Evolutionary conservation across 2,797 vertebrate species (phyloP), one percentile per base, ranked within the genome.

Genomic region (Enteromius viviparus): DNA sequence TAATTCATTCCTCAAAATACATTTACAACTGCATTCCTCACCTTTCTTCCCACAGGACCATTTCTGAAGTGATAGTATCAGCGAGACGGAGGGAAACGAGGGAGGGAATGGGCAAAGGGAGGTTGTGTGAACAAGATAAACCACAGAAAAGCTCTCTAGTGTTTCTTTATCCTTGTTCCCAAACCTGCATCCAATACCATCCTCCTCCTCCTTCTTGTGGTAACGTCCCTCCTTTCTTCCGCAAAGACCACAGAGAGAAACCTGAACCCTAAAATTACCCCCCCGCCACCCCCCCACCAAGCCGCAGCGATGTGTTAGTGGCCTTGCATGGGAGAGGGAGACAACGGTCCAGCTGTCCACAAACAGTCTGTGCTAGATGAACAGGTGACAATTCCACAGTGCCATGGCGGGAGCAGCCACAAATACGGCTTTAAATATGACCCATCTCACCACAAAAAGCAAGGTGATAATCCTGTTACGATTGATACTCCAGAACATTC

Each of bases 1-100:
- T 90, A 93, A 93, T 93, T 92, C 92, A 92, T 76, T 83, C 87
- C 88, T 89, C 91, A 93, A 94, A 94, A 93, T 92, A 90, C 89
- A 90, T 90, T 89, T 91, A 23, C 34, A 26, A 40, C 66, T 64
- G 6, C 42, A 75, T 58, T 68, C 49, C 58, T 83, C n/a, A 5
- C 85, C 68, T 51, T 40, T 66, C 32, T 76, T 85, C 66, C 84
- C 87, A 65, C 2, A 66, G 19, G 82, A 76, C 19, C 3, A 42
- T 58, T 62, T 29, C 78, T 84, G 62, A 23, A 42, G 69, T 51
- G 60, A 81, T 55, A 32, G 42, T 40, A 58, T 42, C 26, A 53
- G 51, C n/a, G 49, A 68, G 60, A 55, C 51, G 47, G 34, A 74
- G 60, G n/a, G 26, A 70, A 78, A 49, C 4, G 84, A 75, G 85